Evolutionary conservation across 1,140 invertebrate species (phyloP).

Genomic region (Rhagoletis pomonella): DNA sequence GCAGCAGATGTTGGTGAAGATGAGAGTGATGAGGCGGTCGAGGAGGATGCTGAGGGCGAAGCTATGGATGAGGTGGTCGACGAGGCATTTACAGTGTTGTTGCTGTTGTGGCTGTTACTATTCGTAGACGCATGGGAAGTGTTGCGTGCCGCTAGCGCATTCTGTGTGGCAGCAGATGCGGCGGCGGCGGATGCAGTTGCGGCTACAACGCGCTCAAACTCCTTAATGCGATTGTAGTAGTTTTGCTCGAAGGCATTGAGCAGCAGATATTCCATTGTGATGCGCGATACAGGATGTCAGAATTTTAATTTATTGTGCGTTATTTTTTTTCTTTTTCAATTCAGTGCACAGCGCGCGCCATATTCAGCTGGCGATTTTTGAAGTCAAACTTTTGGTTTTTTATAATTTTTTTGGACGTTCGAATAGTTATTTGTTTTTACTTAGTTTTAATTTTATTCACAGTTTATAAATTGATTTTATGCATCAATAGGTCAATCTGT

Average conservation of each 20-base stretch:
- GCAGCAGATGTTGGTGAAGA: slow-evolving; percentile 42
- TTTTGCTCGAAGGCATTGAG: slow-evolving; percentile 68
- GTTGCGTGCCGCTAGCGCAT: neutral
- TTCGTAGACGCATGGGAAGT: neutral
- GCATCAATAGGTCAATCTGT: no score
- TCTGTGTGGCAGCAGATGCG: slow-evolving; percentile 9
- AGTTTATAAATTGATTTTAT: no score
- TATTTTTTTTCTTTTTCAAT: neutral
- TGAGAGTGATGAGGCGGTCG: slow-evolving; percentile 16
- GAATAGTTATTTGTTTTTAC: no score
- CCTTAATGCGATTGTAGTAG: slow-evolving; percentile 66
- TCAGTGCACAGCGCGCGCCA: neutral
- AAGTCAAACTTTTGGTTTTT: neutral
- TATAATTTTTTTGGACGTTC: no score
- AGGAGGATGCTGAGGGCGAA: slow-evolving; percentile 35
- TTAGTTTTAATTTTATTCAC: no score
- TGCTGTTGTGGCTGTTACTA: slow-evolving; percentile 35
- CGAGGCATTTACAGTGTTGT: slow-evolving; percentile 51
- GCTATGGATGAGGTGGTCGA: slow-evolving; percentile 42
- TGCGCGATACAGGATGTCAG: neutral
- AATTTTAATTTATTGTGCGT: neutral
- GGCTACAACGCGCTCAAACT: slow-evolving; percentile 63
- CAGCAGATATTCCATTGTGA: slow-evolving; percentile 67
- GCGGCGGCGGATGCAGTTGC: slow-evolving; percentile 55
- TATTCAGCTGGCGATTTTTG: neutral